Evolutionary conservation across 2,113 vertebrate genomes (phyloP), one percentile per base, ranked within the genome.

Genomic region (Gavialis gangeticus): DNA sequence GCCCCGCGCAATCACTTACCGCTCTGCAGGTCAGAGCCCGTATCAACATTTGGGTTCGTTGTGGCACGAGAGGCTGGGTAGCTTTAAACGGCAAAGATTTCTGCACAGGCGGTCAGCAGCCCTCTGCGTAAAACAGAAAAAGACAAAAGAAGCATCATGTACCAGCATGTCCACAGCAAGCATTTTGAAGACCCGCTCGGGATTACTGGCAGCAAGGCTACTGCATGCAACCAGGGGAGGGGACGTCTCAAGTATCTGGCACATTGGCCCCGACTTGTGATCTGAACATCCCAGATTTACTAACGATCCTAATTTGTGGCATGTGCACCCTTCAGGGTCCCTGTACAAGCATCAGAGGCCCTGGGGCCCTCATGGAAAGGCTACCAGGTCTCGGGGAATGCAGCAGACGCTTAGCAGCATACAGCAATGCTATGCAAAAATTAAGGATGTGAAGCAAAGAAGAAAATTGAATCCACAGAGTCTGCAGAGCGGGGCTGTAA

Each of bases 81-180:
- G 10, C n/a, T 10, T 92, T 24, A 93, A 9, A 6, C 1, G 56
- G 69, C 1, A 46, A 63, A 82, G 25, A 0, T 34, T 57, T 78
- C 14, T 2, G 78, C 37, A 14, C 77, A 24, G 91, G 37, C 80
- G 87, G 57, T 58, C 64, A n/a, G 0, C 0, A 75, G 75, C 89
- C 71, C 78, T 80, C 94, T 97, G 91, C 22, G 73, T 37, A 80
- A 82, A 94, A 91, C 66, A 93, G 85, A 75, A 92, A 78, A 89
- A 69, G 64, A 71, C 91, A 0, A 91, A 0, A 2, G 4, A 30
- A 28, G 55, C 89, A 56, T 27, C 7, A 27, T 6, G 24, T 10
- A 27, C 55, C 59, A 2, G 73, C 66, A 69, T 0, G 2, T 1
- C 64, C 73, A 75, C 75, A 4, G 1, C 12, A 66, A 57, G 76